Percentiles rank a stretch among this genome's conserved stretches.
Evolutionary conservation across 1,140 invertebrate genomes (phyloP).

Genomic region (Aphaenogaster floridana): DNA sequence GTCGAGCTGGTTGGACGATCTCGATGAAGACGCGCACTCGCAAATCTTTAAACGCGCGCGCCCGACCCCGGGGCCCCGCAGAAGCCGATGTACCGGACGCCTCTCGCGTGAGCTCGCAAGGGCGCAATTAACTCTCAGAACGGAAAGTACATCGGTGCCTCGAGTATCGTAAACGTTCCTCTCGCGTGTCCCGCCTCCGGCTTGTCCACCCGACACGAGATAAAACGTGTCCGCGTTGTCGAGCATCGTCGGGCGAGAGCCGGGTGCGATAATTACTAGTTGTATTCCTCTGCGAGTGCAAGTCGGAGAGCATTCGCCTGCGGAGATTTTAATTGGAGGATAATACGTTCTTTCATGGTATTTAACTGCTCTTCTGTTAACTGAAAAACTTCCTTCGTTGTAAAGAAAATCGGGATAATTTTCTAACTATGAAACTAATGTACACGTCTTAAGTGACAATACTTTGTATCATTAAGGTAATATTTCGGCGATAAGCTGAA

Average conservation of each 20-base stretch:
- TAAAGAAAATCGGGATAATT: neutral
- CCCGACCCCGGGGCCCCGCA: neutral
- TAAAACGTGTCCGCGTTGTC: constrained; percentile 68
- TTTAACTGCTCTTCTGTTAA: constrained; percentile 17
- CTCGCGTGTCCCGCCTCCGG: constrained; percentile 63
- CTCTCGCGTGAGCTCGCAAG: constrained; percentile 53
- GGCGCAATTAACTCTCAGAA: constrained; percentile 69
- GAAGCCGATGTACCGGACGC: constrained; percentile 35
- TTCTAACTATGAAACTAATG: neutral
- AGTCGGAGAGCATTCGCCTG: constrained; percentile 27
- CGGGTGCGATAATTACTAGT: constrained; percentile 70
- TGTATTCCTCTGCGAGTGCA: constrained; percentile 48
- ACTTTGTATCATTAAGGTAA: neutral
- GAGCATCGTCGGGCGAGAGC: constrained; percentile 33
- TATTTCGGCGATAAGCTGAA: neutral
- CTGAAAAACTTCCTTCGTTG: neutral
- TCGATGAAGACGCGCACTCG: constrained; percentile 28
- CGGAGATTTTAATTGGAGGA: constrained; percentile 57
- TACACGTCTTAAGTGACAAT: neutral
- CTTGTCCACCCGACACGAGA: constrained; percentile 60
- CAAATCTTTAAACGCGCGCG: constrained; percentile 37
- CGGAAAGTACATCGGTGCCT: constrained; percentile 37
- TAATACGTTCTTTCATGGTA: constrained; percentile 29
- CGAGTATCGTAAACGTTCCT: constrained; percentile 57
- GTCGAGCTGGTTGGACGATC: neutral